Evolutionary conservation across 1,140 invertebrate species (phyloP), one percentile per base, ranked within the genome.

Genomic region (Araneus ventricosus): DNA sequence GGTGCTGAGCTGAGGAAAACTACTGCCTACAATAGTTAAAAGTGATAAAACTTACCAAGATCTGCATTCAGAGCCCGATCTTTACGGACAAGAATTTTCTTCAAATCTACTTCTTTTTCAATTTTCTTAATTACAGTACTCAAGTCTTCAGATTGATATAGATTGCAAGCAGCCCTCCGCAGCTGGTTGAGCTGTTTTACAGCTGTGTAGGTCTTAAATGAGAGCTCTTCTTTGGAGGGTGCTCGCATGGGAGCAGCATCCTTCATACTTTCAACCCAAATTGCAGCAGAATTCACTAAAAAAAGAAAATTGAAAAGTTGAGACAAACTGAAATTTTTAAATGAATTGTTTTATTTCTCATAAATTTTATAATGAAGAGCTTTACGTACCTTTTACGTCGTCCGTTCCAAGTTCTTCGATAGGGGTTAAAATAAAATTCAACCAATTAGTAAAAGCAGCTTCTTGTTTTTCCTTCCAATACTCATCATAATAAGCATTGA

Each of bases 381-480:
- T 45, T 75, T 79, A 52, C 22, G 24, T 89, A 91, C 89, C 89
- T 63, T 89, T 41, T 20, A 80, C 41, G 2, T 89, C 61, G 3
- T 84, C 79, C 4, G 86, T 67, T 45, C 17, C 39, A 61, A 93
- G 70, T 27, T 82, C 97, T 59, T 97, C 96, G 2, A 97, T 97
- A 10, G 98, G 97, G 4, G 98, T 98, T 1, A 99, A 95, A 57
- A 99, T 95, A 88, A 97, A 97, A 95, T 99, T 99, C 0, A 99
- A 95, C 98, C 98, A 99, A 93, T 97, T 97, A 94, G 97, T 97
- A 94, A 99, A 98, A 94, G 97, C 97, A 0, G 95, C 95, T 95
- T 98, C 97, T 95, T 98, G 97, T 93, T 97, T 97, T 82, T 97
- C 96, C 20, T 98, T 96, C 96, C 98, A 98, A 94, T 96, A 96